Evolutionary conservation across 2,797 vertebrate species (phyloP), one percentile per base, ranked within the genome.

Genomic region (Fistularia commersonii): DNA sequence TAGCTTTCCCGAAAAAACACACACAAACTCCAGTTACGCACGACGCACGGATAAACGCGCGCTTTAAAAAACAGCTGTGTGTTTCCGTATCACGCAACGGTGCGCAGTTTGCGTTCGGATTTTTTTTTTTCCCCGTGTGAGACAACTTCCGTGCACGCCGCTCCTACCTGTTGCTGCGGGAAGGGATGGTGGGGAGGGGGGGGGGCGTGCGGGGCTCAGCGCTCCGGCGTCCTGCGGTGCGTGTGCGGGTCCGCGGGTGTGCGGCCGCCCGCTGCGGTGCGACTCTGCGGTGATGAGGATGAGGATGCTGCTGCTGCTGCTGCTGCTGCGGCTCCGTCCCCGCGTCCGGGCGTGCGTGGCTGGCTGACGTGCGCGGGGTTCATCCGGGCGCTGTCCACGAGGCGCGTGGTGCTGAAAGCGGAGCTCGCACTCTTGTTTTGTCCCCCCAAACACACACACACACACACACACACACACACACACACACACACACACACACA

Each of bases 381-480:
- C 81, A 85, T 80, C 32, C 82, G 80, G 86, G 87, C 77, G 87
- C 91, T 94, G 90, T 94, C 91, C 91, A 83, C 71, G 74, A 77
- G 76, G 78, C 80, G 83, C 68, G 82, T 74, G 90, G 88, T 92
- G 89, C 93, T 93, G 90, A 93, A 93, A 88, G n/a, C 72, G 76
- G 72, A 85, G 81, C 83, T 79, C 60, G 57, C 83, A 61, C 82
- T 82, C 84, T 79, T 86, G 81, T 87, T 86, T 83, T 86, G n/a
- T n/a, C n/a, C n/a, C n/a, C n/a, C n/a, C n/a, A n/a, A n/a, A n/a
- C n/a, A n/a, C n/a, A n/a, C n/a, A n/a, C n/a, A n/a, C n/a, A n/a
- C n/a, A n/a, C n/a, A n/a, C n/a, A n/a, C n/a, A n/a, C n/a, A n/a
- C n/a, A n/a, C n/a, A n/a, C n/a, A n/a, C n/a, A n/a, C n/a, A n/a